Percentiles rank a stretch among this genome's conserved stretches.
These are phyloP conservation scores for Sardina pilchardus DNA, from an alignment of 2,113 vertebrate species.

Conservation along the genomic window DNA sequence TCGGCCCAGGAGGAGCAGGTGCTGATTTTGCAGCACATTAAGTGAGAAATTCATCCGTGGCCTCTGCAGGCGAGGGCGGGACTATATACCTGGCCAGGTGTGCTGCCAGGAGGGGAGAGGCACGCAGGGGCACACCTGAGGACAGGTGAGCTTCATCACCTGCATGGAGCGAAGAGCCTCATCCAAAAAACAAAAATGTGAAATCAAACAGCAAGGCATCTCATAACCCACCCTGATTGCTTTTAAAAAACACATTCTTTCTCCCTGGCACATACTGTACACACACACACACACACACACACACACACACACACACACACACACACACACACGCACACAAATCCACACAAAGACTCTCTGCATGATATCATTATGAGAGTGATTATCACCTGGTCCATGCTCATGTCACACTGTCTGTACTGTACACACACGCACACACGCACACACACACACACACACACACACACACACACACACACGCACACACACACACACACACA, in stretches of 20 bases:
- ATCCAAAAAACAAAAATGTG: neutral
- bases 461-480: neutral
- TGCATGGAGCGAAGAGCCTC: neutral
- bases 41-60: neutral
- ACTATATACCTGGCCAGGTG: neutral
- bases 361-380: too few relatives aligned
- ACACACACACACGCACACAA: neutral
- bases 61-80: neutral
- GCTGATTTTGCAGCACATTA: neutral
- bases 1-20: too few relatives aligned
- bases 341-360: neutral
- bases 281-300: neutral
- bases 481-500: slow-evolving; percentile 7
- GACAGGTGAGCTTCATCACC: neutral
- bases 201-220: neutral
- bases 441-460: neutral
- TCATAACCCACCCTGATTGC: neutral
- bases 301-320: neutral
- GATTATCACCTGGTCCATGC: neutral
- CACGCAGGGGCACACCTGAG: neutral
- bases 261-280: neutral
- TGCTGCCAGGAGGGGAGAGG: neutral
- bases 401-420: too few relatives aligned
- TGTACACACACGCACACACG: neutral
- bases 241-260: neutral